Percentiles rank a stretch among this genome's conserved stretches.
These are phyloP conservation scores for Heliconius melpomene DNA, from an alignment of 1,140 invertebrate genomes.

Conservation along the genomic window DNA sequence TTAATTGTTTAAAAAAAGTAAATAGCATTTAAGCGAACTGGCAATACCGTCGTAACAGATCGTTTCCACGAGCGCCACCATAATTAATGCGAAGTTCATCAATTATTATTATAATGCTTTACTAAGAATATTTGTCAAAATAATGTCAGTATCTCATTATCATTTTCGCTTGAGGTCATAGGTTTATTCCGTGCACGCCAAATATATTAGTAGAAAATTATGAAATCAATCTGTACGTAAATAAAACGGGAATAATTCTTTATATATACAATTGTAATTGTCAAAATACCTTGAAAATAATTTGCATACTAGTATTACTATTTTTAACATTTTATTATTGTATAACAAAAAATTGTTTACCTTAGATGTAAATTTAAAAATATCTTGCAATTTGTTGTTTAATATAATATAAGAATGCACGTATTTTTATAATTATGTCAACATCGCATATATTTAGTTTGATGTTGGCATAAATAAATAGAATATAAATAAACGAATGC, in stretches of 20 bases:
- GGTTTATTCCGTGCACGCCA: constrained; percentile 3
- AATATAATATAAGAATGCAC: constrained; percentile 1
- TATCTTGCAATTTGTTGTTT: background rate
- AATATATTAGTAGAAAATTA: background rate
- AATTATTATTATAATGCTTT: background rate
- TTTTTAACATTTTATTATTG: background rate
- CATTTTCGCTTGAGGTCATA: background rate
- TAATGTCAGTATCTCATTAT: background rate
- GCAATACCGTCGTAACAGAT: no score
- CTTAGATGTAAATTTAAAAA: background rate
- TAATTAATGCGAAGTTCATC: background rate
- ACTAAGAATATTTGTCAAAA: constrained; percentile 3
- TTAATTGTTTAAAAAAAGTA: background rate
- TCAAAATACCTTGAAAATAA: no score
- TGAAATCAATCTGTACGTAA: no score
- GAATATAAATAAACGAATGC: background rate
- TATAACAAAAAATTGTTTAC: background rate
- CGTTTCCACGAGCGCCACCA: background rate
- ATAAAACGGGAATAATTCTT: no score
- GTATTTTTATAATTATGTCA: background rate
- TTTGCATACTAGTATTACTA: no score
- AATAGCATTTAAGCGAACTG: background rate
- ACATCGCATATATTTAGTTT: background rate
- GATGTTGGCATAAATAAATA: background rate
- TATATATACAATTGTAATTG: no score